Evolutionary conservation across 2,888 invertebrate genomes (phyloP).

Genomic region (Drosophila lutescens): DNA sequence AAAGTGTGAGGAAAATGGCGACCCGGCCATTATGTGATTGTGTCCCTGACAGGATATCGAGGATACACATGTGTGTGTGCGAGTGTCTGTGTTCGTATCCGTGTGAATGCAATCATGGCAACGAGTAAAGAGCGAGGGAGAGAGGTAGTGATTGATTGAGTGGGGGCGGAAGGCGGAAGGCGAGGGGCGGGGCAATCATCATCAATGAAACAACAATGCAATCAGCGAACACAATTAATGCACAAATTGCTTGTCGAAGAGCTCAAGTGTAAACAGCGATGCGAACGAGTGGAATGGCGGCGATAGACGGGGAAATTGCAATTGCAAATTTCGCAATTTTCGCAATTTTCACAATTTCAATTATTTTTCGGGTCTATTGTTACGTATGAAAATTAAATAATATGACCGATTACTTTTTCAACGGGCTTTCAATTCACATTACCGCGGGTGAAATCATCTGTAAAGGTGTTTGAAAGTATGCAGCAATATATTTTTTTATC

Average conservation of each 20-base stretch:
- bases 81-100: background rate
- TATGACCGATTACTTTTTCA: background rate
- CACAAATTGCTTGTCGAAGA: conserved; percentile 69
- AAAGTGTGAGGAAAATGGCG: background rate
- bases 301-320: conserved; percentile 9
- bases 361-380: conserved; percentile 7
- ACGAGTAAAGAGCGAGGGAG: background rate
- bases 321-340: conserved; percentile 13
- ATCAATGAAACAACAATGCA: conserved; percentile 63
- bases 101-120: conserved; percentile 7
- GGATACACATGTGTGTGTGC: background rate
- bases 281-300: conserved; percentile 2
- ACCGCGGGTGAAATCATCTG: background rate
- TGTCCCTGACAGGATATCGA: conserved; percentile 3
- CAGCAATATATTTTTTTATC: background rate
- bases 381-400: conserved; percentile 11
- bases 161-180: conserved; percentile 4
- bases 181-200: conserved; percentile 19
- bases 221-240: conserved; percentile 72
- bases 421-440: background rate
- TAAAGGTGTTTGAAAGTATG: background rate
- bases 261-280: conserved; percentile 54
- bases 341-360: conserved; percentile 13
- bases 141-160: conserved; percentile 16
- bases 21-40: conserved; percentile 27